Base-by-base conservation (phyloP, 1,140 invertebrate species). In the Drosophila pseudoananassae region DNA sequence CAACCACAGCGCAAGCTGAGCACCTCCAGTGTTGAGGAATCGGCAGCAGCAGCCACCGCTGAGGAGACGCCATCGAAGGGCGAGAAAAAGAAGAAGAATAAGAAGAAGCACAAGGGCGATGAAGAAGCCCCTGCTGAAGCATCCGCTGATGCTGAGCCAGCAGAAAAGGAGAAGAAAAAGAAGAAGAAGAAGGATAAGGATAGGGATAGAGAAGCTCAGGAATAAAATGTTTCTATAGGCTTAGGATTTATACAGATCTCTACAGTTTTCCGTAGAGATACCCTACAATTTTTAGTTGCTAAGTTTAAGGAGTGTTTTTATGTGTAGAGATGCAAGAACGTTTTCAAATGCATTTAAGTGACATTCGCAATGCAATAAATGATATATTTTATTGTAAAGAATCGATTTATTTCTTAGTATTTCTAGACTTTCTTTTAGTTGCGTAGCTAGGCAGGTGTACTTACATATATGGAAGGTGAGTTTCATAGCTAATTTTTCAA, bases 181-280 rank as follows among this genome's bases (percentile, higher is more conserved):
- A 96, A 96, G 89, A 96, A 96, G 92, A 95, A 95, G 92, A 95
- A 95, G 83, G 94, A 95, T 82, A 95, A 95, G 91, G 92, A 93
- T 60, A 93, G 93, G 84, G 93, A 94, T 31, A 92, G 92, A 89
- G 90, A 89, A 54, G 78, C 63, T 76, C 49, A 91, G 69, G 88
- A 80, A 70, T 91, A 91, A 52, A 45, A 71, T 29, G 54, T 52
- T 75, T 75, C 73, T 63, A 51, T 63, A 68, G 53, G 14, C 23
- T 52, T 84, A 81, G 73, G 61, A 38, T 69, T 71, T 50, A 53
- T 59, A 55, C 31, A 56, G 15, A 46, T 25, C 43, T 74, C 71
- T 74, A 74, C 70, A 36, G 33, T 64, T 74, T 74, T 74, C 52
- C 56, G 72, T 75, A 75, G 72, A 75, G 53, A 43, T 33, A 17